Evolutionary conservation across 2,888 invertebrate genomes (phyloP), one percentile per base, ranked within the genome.

Genomic region (Meloe dianella): DNA sequence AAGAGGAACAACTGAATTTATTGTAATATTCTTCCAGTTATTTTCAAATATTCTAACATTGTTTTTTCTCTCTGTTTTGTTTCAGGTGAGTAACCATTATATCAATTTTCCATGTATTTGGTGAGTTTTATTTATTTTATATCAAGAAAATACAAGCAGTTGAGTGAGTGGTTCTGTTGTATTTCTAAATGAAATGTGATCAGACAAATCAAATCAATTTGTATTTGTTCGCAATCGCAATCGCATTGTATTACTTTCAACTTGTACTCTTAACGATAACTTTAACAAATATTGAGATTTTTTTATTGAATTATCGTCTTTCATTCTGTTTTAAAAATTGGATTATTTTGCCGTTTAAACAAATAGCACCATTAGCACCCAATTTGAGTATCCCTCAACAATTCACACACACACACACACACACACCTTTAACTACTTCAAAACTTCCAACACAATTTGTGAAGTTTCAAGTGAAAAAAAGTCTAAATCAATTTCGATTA

Each of bases 401-500:
- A n/a, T n/a, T n/a, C n/a, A 6, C 17, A n/a, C n/a, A 41, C 41
- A n/a, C 17, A 41, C n/a, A 17, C 12, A 67, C 63, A 69, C 69
- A 70, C 70, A 65, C 32, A 59, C 22, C 22, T 72, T 71, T 71
- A 70, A 72, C 73, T 74, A 74, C 76, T 76, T 67, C 69, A 74
- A 77, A 41, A 76, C 73, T 78, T 76, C 73, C 74, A 69, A 73
- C 71, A 70, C 75, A 76, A 75, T 77, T 78, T 77, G 75, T 74
- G 75, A 75, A 73, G 73, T 73, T 75, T 75, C 73, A 70, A 65
- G 61, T 61, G 74, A 72, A 38, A 35, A 78, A 77, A 75, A 76
- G 75, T 75, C 74, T 68, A 71, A 77, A 75, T 77, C 77, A 78
- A 78, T 77, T 77, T 71, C 75, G 71, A 74, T 78, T 78, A 78